These are phyloP conservation scores for Drosophila pandora DNA, from an alignment of 1,140 invertebrate genomes.

Conservation along the genomic window DNA sequence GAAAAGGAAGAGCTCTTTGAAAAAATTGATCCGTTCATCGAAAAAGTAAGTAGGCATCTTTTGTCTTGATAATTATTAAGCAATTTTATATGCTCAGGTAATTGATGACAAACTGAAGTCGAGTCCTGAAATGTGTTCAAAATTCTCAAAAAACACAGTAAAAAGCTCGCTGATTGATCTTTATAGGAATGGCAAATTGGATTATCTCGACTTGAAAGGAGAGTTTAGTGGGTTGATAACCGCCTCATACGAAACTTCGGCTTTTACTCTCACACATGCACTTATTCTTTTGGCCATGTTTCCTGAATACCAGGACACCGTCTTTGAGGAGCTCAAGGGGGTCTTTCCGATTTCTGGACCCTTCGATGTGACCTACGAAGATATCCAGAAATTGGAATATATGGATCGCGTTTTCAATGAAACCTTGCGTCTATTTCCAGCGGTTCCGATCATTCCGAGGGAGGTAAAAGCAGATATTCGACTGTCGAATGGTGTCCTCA, in stretches of 20 bases:
- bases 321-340: slow-evolving; percentile 86
- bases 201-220: slow-evolving; percentile 32
- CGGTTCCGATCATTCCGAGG: slow-evolving; percentile 46
- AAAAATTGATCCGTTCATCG: too few relatives aligned
- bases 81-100: too few relatives aligned
- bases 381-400: slow-evolving; percentile 86
- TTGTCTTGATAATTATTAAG: too few relatives aligned
- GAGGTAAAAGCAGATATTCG: slow-evolving; percentile 30
- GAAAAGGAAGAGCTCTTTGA: too few relatives aligned
- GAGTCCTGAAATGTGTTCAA: too few relatives aligned
- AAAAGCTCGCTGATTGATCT: slow-evolving; percentile 47
- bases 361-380: slow-evolving; percentile 84
- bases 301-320: slow-evolving; percentile 84
- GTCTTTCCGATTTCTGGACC: slow-evolving; percentile 85
- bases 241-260: slow-evolving; percentile 66
- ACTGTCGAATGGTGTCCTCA: slow-evolving; percentile 41
- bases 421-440: slow-evolving; percentile 84
- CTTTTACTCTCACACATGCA: slow-evolving; percentile 35
- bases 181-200: slow-evolving; percentile 24
- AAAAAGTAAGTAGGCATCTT: too few relatives aligned
- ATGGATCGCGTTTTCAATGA: slow-evolving; percentile 87
- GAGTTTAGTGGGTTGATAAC: slow-evolving; percentile 50
- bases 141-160: not conserved
- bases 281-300: slow-evolving; percentile 65
- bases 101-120: too few relatives aligned